Evolutionary conservation across 2,888 invertebrate species (phyloP).

Genomic region (Cryptocephalus moraei): DNA sequence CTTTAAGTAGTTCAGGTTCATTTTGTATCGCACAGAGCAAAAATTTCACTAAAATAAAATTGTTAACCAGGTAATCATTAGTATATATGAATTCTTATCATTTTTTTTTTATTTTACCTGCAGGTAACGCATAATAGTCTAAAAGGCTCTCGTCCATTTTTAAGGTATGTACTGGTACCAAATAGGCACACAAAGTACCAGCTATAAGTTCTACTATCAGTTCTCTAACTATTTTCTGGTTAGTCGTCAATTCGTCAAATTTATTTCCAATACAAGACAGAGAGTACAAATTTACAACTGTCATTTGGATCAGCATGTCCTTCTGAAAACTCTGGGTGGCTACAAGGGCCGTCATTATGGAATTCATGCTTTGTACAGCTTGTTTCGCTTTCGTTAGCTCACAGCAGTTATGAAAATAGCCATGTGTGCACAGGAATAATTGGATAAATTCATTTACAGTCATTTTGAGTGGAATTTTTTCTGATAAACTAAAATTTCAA

Average conservation of each 20-base stretch:
- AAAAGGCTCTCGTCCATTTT: slow-evolving; percentile 50
- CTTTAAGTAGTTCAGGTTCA: slow-evolving; percentile 43
- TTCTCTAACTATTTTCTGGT: slow-evolving; percentile 48
- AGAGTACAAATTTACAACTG: slow-evolving; percentile 65
- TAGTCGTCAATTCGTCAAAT: slow-evolving; percentile 39
- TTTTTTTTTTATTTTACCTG: slow-evolving; percentile 38
- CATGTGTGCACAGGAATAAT: slow-evolving; percentile 54
- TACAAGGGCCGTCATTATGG: slow-evolving; percentile 63
- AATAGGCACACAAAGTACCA: slow-evolving; percentile 54
- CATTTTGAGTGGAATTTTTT: slow-evolving; percentile 47
- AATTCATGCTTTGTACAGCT: slow-evolving; percentile 54
- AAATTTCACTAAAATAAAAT: slow-evolving; percentile 52
- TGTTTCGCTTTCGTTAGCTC: slow-evolving; percentile 52
- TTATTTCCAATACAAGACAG: slow-evolving; percentile 48
- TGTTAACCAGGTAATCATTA: background rate
- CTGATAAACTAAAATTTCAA: slow-evolving; percentile 30
- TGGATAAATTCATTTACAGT: slow-evolving; percentile 47
- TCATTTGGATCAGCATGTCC: slow-evolving; percentile 66
- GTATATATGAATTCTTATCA: background rate
- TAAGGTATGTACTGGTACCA: slow-evolving; percentile 61
- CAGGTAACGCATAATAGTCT: slow-evolving; percentile 59
- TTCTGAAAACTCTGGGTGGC: slow-evolving; percentile 69
- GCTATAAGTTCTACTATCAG: slow-evolving; percentile 54
- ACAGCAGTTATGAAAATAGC: slow-evolving; percentile 41
- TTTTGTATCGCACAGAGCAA: slow-evolving; percentile 61